Evolutionary conservation across 2,797 vertebrate genomes (phyloP), one percentile per base, ranked within the genome.

Genomic region (Anomalospiza imberbis): DNA sequence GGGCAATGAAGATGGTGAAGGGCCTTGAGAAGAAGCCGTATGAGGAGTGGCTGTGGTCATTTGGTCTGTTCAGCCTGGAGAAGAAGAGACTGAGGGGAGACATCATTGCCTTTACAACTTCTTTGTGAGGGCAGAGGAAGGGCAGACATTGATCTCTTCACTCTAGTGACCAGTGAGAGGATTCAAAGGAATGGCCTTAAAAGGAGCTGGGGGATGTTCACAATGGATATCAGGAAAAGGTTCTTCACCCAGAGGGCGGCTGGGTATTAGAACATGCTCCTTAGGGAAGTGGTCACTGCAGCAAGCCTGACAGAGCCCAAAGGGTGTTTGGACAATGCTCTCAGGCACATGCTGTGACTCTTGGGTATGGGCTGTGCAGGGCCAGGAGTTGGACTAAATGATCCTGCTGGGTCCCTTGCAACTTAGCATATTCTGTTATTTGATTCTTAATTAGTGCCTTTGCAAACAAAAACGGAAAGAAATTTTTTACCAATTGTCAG

Each of bases 11-110:
- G 17, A 9, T 42, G 51, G 13, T 12, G 17, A 50, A 74, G 31
- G 13, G 17, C 12, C 13, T 42, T 15, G 21, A 42, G 11, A 17
- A 1, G 36, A 65, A 57, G 4, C 6, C 0, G 0, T 5, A 0
- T 31, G 25, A 65, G 7, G 17, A 26, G 5, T 4, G 4, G 4
- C 29, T 57, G 51, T 38, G 24, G 24, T 4, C 15, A 12, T 34
- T n/a, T 29, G 24, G 2, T 63, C 15, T 28, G 18, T 8, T 63
- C 48, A 63, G n/a, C 3, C 48, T 31, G 26, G 17, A 62, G n/a
- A 13, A 70, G 28, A 21, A 12, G 8, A 54, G 17, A 20, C 42
- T 25, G 42, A 74, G 17, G 8, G 1, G 9, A 44, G 14, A 36
- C 3, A 8, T 75, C 26, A 32, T 0, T 32, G 53, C 9, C 44